phyloP scores from a whole-genome alignment of 2,797 vertebrate species.

The Pyrocephalus nanus region DNA sequence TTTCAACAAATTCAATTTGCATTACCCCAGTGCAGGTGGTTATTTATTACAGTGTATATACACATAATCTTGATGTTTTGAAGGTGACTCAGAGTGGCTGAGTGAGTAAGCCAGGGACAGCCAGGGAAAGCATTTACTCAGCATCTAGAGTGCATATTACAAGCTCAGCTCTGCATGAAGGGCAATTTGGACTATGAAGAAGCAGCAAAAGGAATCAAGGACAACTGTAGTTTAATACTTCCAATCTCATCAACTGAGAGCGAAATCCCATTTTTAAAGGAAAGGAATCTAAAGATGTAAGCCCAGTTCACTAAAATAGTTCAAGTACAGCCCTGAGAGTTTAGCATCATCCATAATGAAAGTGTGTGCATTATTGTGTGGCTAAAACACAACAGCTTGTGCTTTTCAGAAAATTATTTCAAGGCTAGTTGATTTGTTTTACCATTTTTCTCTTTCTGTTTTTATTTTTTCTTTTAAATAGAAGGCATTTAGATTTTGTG shows the following conservation, averaged over 20 bases:
- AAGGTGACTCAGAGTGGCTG: constrained; percentile 79
- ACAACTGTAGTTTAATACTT: constrained; percentile 66
- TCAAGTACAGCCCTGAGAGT: constrained; percentile 4
- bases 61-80: constrained; percentile 77
- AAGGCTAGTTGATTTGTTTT: not conserved
- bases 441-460: not conserved
- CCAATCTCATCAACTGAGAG: constrained; percentile 25
- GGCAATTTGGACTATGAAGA: constrained; percentile 86
- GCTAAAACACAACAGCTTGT: not conserved
- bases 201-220: constrained; percentile 80
- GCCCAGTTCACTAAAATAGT: constrained; percentile 7
- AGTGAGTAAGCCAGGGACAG: constrained; percentile 76
- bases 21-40: constrained; percentile 78
- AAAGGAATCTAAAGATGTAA: constrained; percentile 34
- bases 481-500: not conserved
- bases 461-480: not conserved
- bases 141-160: constrained; percentile 83
- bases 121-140: constrained; percentile 84
- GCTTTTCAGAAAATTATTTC: constrained; percentile 1
- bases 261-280: constrained; percentile 46
- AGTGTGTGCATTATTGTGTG: not conserved
- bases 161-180: constrained; percentile 89
- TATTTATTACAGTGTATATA: constrained; percentile 84
- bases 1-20: constrained; percentile 87
- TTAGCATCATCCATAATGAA: not conserved